Base-by-base conservation (phyloP, 2,797 vertebrate genomes). In the Clamator glandarius region DNA sequence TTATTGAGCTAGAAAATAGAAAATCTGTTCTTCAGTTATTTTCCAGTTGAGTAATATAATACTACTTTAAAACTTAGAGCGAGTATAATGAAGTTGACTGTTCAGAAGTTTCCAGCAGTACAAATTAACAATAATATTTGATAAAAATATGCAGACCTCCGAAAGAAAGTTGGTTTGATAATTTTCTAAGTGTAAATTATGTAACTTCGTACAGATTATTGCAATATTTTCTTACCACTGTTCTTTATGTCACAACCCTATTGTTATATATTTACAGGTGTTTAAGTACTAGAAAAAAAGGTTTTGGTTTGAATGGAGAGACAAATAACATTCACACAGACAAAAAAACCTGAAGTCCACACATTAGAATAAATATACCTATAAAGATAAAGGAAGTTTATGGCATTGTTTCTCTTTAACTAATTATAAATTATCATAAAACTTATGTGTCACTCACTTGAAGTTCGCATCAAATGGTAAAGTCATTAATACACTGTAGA, bases 1-100 rank as follows among this genome's bases (percentile, higher is more conserved):
- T 97, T 97, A 95, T 80, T 97, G 95, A 98, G 90, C 96, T 97
- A 87, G 92, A 97, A 98, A 98, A 97, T 89, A 96, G 90, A 96
- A 85, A 96, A 95, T 96, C 94, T 95, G 54, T 96, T 96, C 89
- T 96, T 91, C 39, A 24, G 91, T 95, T 92, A 93, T 97, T 97
- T 98, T 97, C 93, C 92, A 96, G 95, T 82, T 4, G 2, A 92
- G 85, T 84, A 95, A 89, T 69, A 90, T 92, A 95, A 97, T 92
- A 63, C 77, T 83, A 19, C 78, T 96, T 63, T 57, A 62, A 95
- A 84, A 84, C 23, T 57, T 29, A 54, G 14, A 95, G 84, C 93
- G 73, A 59, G 70, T 93, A 92, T 95, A 90, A 91, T 2, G 15
- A 63, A 80, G 29, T 59, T 91, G 87, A 90, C 74, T 83, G 36